Conservation (phyloP, 2,888 invertebrate species). For the Hipparchia semele region DNA sequence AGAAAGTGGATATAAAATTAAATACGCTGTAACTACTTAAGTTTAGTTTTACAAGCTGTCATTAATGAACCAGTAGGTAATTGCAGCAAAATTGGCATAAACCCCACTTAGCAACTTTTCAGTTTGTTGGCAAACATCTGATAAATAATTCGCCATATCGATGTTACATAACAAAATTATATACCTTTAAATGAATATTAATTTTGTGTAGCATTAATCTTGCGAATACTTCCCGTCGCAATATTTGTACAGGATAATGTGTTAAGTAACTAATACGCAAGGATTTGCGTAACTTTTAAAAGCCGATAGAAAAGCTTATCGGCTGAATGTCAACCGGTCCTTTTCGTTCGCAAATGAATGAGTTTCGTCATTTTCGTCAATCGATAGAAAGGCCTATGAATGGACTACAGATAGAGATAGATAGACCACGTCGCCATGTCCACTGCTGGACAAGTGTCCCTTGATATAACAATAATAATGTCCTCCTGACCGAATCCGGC, state of each 20-base stretch:
- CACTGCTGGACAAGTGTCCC: too few relatives aligned
- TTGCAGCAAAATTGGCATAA: background rate
- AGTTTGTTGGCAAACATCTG: slow-evolving; percentile 20
- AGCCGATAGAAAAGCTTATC: background rate
- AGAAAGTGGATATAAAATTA: too few relatives aligned
- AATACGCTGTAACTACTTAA: too few relatives aligned
- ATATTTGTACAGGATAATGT: slow-evolving; percentile 3
- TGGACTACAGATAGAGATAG: too few relatives aligned
- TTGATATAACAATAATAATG: too few relatives aligned
- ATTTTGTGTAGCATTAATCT: slow-evolving; percentile 5
- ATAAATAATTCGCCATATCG: slow-evolving; percentile 15
- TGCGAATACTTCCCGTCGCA: background rate
- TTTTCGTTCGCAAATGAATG: background rate
- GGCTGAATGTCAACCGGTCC: background rate
- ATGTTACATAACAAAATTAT: slow-evolving; percentile 22
- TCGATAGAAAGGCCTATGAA: too few relatives aligned
- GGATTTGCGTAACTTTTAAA: background rate
- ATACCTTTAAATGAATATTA: slow-evolving; percentile 20
- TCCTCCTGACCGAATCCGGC: too few relatives aligned
- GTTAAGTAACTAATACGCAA: background rate
- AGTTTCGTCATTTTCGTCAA: background rate
- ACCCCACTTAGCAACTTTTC: slow-evolving; percentile 4
- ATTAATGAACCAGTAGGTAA: background rate
- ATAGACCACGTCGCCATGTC: too few relatives aligned
- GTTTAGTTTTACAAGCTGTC: background rate